Percentiles rank a stretch among this genome's conserved stretches.
These are phyloP conservation scores for Cygnus buccinator DNA, from an alignment of 2,113 vertebrate genomes.

Conservation along the genomic window DNA sequence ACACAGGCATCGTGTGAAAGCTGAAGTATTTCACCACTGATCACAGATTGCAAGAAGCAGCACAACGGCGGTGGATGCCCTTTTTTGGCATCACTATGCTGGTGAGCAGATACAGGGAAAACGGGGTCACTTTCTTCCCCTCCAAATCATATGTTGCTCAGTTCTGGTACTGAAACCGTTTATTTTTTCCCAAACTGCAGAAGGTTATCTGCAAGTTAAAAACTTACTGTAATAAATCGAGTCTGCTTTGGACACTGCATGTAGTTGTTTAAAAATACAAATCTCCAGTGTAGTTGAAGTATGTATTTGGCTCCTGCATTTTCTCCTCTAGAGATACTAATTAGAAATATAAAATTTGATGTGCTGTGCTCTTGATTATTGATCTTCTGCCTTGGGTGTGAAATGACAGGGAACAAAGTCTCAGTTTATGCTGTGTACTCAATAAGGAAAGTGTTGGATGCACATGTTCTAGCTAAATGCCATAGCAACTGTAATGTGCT, in stretches of 20 bases:
- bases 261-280: neutral
- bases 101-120: neutral
- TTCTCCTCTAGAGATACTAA: neutral
- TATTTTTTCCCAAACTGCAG: neutral
- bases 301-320: neutral
- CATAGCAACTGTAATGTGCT: slow-evolving; percentile 7
- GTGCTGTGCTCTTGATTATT: neutral
- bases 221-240: neutral
- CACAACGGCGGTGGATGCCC: neutral
- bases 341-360: neutral
- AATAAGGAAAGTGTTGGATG: neutral
- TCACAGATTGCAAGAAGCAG: neutral
- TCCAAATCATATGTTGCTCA: neutral
- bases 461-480: neutral
- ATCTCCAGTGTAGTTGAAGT: neutral
- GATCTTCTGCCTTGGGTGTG: neutral
- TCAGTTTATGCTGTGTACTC: neutral
- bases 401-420: slow-evolving; percentile 31
- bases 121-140: neutral
- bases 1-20: neutral
- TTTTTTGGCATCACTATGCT: slow-evolving; percentile 49
- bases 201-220: neutral
- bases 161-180: neutral
- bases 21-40: neutral
- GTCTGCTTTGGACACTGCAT: neutral